These are phyloP conservation scores for Rhingia campestris DNA, from an alignment of 2,888 invertebrate species.

Conservation along the genomic window DNA sequence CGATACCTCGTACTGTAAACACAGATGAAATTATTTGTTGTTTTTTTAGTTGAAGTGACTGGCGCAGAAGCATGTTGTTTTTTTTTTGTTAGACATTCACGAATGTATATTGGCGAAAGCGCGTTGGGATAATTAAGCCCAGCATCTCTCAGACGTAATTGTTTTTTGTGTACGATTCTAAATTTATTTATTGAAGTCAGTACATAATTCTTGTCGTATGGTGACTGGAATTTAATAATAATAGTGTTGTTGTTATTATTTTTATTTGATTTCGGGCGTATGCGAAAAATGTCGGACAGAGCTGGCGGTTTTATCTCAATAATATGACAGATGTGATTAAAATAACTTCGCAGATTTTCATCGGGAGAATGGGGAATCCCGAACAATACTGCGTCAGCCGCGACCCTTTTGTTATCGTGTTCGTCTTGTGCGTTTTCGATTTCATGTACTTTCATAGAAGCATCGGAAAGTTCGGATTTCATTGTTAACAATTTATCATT, in stretches of 20 bases:
- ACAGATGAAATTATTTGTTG: no score
- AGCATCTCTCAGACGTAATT: background rate
- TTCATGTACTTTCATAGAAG: background rate
- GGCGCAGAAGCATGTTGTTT: background rate
- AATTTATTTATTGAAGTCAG: background rate
- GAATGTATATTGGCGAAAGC: background rate
- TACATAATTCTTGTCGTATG: constrained; percentile 5
- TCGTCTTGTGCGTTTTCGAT: background rate
- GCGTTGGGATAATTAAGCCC: background rate
- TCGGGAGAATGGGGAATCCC: constrained; percentile 2
- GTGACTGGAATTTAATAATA: constrained; percentile 2
- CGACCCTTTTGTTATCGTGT: constrained; percentile 1
- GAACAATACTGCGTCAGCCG: constrained; percentile 2
- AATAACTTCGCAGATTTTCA: background rate
- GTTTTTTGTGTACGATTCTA: background rate
- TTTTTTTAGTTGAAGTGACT: constrained; percentile 11
- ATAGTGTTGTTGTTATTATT: background rate
- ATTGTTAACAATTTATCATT: background rate
- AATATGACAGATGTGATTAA: background rate
- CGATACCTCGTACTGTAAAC: no score
- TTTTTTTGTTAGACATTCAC: background rate
- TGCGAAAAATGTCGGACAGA: constrained; percentile 2
- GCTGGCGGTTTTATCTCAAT: background rate
- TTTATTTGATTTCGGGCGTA: constrained; percentile 1
- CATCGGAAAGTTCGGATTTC: background rate